phyloP scores from a whole-genome alignment of 2,113 vertebrate genomes.

The Leucosticte australis region DNA sequence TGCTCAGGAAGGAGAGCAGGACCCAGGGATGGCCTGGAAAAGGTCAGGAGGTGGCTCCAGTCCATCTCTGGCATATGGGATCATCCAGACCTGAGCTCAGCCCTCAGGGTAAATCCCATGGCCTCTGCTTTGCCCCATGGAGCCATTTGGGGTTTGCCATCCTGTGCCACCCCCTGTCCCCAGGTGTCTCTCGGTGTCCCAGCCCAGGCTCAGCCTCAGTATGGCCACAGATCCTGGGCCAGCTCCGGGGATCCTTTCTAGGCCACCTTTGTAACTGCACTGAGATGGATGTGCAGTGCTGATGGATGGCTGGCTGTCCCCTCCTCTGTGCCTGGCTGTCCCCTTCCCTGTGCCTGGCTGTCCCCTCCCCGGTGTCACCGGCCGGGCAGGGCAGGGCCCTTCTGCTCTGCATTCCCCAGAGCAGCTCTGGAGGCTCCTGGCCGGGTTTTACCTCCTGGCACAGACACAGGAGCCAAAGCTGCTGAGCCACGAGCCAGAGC shows the following conservation, averaged over 20 bases:
- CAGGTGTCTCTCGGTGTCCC: accelerated
- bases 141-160: not conserved
- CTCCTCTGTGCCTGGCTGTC: not conserved
- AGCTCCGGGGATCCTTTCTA: not conserved
- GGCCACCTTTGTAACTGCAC: not conserved
- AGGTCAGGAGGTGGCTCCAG: not conserved
- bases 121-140: not conserved
- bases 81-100: not conserved
- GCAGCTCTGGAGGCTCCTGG: not conserved
- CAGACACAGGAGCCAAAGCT: not conserved
- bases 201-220: accelerated
- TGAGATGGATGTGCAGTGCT: not conserved
- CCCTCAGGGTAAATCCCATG: accelerated
- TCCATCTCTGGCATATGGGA: accelerated
- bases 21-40: not conserved
- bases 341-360: not conserved
- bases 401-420: not conserved
- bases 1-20: not conserved
- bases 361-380: not conserved
- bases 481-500: accelerated
- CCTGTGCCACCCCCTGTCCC: accelerated
- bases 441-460: not conserved
- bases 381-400: not conserved
- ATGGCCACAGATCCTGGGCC: accelerated
- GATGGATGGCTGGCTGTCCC: not conserved